Percentiles rank a stretch among this genome's conserved stretches.
phyloP scores from a whole-genome alignment of 2,888 invertebrate genomes.

The Lydus trimaculatus region DNA sequence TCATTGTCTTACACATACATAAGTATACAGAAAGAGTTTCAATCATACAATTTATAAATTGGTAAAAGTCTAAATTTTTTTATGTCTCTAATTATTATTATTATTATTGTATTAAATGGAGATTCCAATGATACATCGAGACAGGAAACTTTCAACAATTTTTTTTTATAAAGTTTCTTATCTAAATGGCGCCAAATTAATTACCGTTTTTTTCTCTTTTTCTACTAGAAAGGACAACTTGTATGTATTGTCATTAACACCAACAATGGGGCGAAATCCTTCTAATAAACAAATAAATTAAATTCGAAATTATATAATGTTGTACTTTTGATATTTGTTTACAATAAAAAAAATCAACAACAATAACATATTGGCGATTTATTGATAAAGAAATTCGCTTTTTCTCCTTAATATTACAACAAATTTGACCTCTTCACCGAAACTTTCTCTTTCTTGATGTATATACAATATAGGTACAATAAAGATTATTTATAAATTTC shows the following conservation, averaged over 20 bases:
- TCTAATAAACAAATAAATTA: neutral
- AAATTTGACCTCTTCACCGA: conserved; percentile 11
- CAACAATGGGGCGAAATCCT: neutral
- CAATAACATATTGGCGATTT: neutral
- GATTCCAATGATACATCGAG: neutral
- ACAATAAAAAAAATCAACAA: no score
- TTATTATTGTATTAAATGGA: neutral
- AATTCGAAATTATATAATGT: neutral
- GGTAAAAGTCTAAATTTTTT: neutral
- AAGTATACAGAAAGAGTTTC: neutral
- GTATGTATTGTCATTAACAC: neutral
- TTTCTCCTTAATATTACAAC: neutral
- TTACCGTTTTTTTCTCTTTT: neutral
- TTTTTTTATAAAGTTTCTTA: no score
- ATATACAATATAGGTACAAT: neutral
- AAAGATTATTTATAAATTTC: neutral
- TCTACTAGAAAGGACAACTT: neutral
- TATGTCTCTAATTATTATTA: neutral
- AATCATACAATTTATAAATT: neutral
- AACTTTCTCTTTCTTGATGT: conserved; percentile 13
- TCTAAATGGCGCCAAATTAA: neutral
- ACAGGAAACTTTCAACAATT: neutral
- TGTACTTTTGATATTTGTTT: neutral
- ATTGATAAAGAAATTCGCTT: neutral
- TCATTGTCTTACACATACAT: conserved; percentile 10